Conservation (phyloP, 2,888 invertebrate species). For the Nymphalis urticae region DNA sequence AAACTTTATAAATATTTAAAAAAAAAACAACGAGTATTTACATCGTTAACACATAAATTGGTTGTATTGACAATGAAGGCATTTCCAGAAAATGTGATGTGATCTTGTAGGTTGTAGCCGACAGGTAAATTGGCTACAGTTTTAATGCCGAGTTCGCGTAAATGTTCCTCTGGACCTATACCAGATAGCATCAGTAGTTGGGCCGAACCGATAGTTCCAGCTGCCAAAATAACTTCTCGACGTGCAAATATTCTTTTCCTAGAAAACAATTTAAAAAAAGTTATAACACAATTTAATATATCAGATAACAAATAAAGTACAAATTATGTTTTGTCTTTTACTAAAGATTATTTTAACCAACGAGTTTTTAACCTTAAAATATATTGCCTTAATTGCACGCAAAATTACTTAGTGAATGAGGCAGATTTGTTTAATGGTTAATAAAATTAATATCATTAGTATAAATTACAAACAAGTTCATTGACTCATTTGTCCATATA, state of each 20-base stretch:
- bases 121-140: conserved; percentile 87
- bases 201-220: conserved; percentile 92
- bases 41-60: conserved; percentile 84
- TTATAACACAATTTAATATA: too few species aligned
- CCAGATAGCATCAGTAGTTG: conserved; percentile 94
- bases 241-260: conserved; percentile 77
- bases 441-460: background rate
- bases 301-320: too few species aligned
- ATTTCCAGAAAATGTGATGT: conserved; percentile 87
- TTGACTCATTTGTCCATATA: background rate
- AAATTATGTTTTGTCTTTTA: too few species aligned
- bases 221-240: conserved; percentile 89
- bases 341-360: background rate
- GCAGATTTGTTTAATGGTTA: conserved; percentile 7
- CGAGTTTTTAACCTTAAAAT: background rate
- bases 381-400: background rate
- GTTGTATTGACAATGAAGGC: conserved; percentile 87
- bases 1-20: too few species aligned
- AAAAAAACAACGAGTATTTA: conserved; percentile 49
- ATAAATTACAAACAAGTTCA: conserved; percentile 1
- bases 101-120: conserved; percentile 91
- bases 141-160: conserved; percentile 81
- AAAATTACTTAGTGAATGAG: background rate
- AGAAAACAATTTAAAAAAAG: conserved; percentile 30
- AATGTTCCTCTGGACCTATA: conserved; percentile 85